Evolutionary conservation across 2,113 vertebrate genomes (phyloP).

Genomic region (Bubo bubo): DNA sequence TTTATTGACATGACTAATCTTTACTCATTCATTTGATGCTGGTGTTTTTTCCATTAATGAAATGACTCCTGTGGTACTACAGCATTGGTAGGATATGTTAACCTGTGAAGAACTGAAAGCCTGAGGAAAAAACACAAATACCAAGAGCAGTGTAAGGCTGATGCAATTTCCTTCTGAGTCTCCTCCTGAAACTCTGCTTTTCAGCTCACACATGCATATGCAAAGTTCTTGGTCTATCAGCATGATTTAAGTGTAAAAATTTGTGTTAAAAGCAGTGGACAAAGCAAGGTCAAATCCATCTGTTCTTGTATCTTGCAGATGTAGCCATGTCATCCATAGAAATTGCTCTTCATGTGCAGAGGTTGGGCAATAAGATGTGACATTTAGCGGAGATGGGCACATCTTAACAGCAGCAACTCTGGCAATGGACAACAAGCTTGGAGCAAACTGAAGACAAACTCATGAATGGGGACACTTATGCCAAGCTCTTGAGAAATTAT

Average conservation of each 20-base stretch:
- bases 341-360: rapidly evolving
- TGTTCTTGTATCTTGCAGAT: neutral
- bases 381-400: neutral
- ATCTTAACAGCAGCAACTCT: neutral
- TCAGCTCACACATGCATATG: rapidly evolving
- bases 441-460: neutral
- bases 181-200: neutral
- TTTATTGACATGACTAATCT: neutral
- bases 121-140: neutral
- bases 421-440: neutral
- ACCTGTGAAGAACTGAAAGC: neutral
- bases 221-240: neutral
- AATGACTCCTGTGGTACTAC: neutral
- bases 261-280: neutral
- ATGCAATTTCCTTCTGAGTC: neutral
- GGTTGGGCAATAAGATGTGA: neutral
- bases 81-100: neutral
- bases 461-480: neutral
- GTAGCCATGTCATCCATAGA: neutral
- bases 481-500: neutral
- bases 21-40: neutral
- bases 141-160: neutral
- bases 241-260: neutral
- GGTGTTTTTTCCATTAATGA: neutral
- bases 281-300: neutral